These are phyloP conservation scores for Escarpia spicata DNA, from an alignment of 2,888 invertebrate species.

Conservation along the genomic window DNA sequence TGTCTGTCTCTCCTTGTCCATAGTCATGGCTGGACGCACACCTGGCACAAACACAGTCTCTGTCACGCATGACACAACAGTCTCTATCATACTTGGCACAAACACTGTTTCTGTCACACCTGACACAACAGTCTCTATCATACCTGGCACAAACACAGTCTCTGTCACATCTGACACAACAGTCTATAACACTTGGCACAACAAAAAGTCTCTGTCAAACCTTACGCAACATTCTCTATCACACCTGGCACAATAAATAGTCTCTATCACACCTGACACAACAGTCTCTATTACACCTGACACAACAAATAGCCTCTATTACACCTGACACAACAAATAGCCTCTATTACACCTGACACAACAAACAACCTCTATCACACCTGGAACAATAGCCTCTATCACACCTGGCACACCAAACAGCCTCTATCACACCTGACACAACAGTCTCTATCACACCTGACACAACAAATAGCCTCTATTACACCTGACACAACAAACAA, in stretches of 20 bases:
- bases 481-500: too few species aligned
- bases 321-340: background rate
- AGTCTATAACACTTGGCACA: background rate
- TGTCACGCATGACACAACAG: constrained; percentile 30
- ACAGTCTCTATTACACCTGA: background rate
- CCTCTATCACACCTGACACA: background rate
- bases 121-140: background rate
- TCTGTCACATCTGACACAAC: background rate
- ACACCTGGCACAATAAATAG: background rate
- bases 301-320: background rate
- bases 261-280: background rate
- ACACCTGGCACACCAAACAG: background rate
- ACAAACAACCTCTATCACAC: background rate
- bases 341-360: background rate
- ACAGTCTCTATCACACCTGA: background rate
- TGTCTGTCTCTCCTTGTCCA: constrained; percentile 75
- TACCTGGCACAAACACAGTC: too few species aligned
- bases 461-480: background rate
- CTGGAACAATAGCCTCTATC: background rate
- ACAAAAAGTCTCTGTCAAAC: background rate
- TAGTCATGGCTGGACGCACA: constrained; percentile 68
- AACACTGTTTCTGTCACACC: background rate
- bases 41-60: constrained; percentile 31
- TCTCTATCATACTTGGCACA: background rate
- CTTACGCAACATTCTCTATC: background rate